Evolutionary conservation across 2,888 invertebrate species (phyloP).

Genomic region (Sarcophaga caerulescens): DNA sequence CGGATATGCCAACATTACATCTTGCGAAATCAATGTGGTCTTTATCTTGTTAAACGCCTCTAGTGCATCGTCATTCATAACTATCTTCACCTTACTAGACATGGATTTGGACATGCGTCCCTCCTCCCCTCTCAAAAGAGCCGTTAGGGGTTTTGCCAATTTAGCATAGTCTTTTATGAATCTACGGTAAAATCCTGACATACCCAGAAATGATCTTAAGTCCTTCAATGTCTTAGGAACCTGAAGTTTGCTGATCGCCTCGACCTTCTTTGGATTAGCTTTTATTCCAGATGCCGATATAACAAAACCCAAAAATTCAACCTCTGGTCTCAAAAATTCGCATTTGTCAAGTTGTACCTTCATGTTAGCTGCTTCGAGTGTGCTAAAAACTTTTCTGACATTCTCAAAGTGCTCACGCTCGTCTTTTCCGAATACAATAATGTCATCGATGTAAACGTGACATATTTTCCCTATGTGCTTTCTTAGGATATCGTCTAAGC

Average conservation of each 20-base stretch:
- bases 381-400: conserved; percentile 45
- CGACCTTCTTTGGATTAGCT: conserved; percentile 5
- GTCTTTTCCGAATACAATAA: neutral
- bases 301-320: conserved; percentile 24
- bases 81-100: neutral
- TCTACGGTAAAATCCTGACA: neutral
- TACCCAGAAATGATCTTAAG: too few relatives aligned
- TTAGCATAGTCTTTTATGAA: neutral
- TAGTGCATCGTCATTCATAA: conserved; percentile 7
- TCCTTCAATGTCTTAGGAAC: too few relatives aligned
- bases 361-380: conserved; percentile 39
- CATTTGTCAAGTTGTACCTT: conserved; percentile 53
- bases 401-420: conserved; percentile 26
- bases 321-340: conserved; percentile 10
- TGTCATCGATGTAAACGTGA: too few relatives aligned
- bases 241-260: neutral
- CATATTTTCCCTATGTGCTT: neutral
- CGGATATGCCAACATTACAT: conserved; percentile 36
- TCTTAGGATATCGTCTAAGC: conserved; percentile 31
- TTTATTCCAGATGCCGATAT: conserved; percentile 17
- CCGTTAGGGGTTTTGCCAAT: too few relatives aligned
- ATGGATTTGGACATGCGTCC: conserved; percentile 2
- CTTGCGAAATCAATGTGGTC: conserved; percentile 1
- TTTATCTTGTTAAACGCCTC: conserved; percentile 25
- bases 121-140: neutral